Base-by-base conservation (phyloP, 2,113 vertebrate genomes). In the Lycocorax pyrrhopterus region DNA sequence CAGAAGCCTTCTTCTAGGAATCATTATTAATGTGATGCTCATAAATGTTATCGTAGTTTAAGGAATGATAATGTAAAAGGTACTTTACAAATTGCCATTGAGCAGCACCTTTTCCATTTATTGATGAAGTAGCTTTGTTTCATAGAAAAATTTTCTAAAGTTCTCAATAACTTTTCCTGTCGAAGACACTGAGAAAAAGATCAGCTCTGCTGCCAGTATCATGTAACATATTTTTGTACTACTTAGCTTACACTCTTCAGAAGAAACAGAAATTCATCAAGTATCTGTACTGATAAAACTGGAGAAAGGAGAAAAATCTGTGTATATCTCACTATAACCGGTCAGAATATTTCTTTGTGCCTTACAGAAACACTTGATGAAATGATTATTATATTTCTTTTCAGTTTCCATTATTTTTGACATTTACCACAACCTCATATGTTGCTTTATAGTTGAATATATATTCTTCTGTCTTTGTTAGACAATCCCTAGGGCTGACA, bases 141-240 rank as follows among this genome's bases (percentile, higher is more conserved):
- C 16, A 44, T 23, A 80, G 37, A 80, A 94, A 68, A 58, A n/a
- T 33, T 92, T 94, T 96, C 77, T 84, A 11, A 93, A 84, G 55
- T 88, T 94, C 62, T 56, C 35, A 12, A 27, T 97, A 95, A 96
- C 44, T 89, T 95, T 87, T 95, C 63, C 58, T 95, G 53, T 84
- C 75, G 96, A 96, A 97, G 89, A 87, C 75, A 95, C 69, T 17
- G 32, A 90, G 91, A 94, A 93, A 95, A 92, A 77, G 85, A 94
- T 92, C 16, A 12, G 11, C 43, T 74, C 26, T 75, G 53, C 41
- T 96, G 71, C 64, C 85, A 83, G 83, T 93, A 95, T 96, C 64
- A 90, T 52, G 63, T 53, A 72, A 7, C 12, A 7, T 33, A 15
- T 47, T 95, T 89, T 96, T 91, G n/a, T 88, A 74, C 88, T 82